Conservation (phyloP, 2,113 vertebrate genomes). For the Peromyscus polionotus region DNA sequence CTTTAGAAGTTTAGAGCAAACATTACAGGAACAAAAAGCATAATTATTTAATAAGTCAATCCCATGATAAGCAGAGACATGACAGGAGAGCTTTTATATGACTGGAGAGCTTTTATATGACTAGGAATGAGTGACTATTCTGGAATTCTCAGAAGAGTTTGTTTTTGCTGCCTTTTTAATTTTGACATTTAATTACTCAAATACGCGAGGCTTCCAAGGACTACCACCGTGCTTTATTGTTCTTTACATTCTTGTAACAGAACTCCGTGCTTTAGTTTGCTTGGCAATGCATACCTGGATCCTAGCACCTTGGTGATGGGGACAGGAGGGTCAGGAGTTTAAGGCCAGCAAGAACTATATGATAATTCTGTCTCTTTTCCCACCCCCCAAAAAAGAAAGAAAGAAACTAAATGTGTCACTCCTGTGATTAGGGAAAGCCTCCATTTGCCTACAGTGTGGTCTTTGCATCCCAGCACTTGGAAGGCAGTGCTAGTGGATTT, state of each 20-base stretch:
- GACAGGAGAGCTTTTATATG: not conserved
- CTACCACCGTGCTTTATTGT: not conserved
- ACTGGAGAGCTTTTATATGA: not conserved
- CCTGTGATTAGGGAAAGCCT: not conserved
- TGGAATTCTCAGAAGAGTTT: not conserved
- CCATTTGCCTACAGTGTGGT: not conserved
- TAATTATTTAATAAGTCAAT: not conserved
- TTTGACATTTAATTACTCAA: constrained; percentile 37
- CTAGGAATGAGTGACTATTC: not conserved
- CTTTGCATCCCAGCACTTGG: not conserved
- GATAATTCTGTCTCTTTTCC: not conserved
- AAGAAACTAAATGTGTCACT: constrained; percentile 6
- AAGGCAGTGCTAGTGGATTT: not conserved
- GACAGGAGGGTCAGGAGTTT: not conserved
- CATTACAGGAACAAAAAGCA: not conserved
- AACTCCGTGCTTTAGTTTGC: not conserved
- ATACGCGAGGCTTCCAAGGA: not conserved
- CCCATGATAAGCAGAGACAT: not conserved
- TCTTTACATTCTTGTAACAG: constrained; percentile 33
- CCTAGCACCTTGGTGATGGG: not conserved
- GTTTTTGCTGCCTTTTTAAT: not conserved
- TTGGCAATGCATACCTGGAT: not conserved
- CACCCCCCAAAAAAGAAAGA: not conserved
- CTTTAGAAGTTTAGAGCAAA: constrained; percentile 26
- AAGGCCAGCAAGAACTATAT: not conserved